These are phyloP conservation scores for Lophotis ruficrista DNA, from an alignment of 2,113 vertebrate species.

Conservation along the genomic window DNA sequence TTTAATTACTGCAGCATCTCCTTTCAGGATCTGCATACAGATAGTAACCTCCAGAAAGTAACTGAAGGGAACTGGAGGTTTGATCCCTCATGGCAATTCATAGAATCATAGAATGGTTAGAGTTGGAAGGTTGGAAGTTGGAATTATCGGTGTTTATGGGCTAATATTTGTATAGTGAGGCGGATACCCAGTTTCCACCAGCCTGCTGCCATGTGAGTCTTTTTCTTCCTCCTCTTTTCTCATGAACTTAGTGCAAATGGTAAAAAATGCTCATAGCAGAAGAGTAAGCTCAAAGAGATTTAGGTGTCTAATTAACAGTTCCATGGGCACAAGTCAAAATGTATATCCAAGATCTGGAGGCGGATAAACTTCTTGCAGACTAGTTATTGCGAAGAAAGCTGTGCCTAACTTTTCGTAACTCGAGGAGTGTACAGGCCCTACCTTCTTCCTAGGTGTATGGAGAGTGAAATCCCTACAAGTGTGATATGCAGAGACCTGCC, in stretches of 20 bases:
- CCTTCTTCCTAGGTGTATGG: background rate
- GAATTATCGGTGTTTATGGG: background rate
- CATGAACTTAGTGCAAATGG: background rate
- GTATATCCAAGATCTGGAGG: background rate
- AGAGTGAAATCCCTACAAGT: background rate
- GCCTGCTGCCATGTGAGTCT: background rate
- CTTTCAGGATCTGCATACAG: background rate
- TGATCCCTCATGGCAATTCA: background rate
- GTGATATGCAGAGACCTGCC: background rate
- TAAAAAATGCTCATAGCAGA: background rate
- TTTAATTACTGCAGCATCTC: background rate
- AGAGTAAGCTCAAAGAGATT: background rate
- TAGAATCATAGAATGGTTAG: no score
- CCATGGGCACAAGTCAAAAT: background rate
- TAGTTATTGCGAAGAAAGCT: background rate
- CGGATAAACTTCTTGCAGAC: background rate
- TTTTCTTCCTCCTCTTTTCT: background rate
- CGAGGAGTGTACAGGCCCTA: accelerated
- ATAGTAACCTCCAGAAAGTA: background rate
- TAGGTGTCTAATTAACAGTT: background rate
- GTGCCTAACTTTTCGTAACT: background rate
- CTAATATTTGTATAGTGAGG: background rate
- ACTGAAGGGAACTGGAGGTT: background rate
- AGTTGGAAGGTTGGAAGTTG: no score
- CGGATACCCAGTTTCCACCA: background rate